Evolutionary conservation across 2,888 invertebrate genomes (phyloP).

Genomic region (Apodemia hepburni): DNA sequence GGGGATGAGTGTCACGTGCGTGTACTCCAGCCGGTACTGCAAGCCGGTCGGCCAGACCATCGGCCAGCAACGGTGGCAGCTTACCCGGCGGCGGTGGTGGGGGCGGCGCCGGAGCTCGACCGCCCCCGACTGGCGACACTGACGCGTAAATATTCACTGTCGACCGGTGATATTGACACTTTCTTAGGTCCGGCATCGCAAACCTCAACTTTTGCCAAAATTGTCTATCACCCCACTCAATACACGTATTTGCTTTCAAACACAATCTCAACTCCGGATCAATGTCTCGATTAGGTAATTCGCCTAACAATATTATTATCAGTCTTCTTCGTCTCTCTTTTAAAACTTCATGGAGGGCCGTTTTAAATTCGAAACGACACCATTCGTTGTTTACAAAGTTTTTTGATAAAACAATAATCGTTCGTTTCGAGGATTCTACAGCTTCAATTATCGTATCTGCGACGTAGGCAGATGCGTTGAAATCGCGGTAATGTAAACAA

Average conservation of each 20-base stretch:
- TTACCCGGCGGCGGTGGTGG: conserved; percentile 82
- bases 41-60: conserved; percentile 53
- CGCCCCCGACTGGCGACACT: conserved; percentile 77
- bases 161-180: conserved; percentile 83
- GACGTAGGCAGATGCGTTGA: conserved; percentile 92
- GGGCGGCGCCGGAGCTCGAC: conserved; percentile 81
- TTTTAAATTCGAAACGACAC: conserved; percentile 96
- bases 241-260: conserved; percentile 93
- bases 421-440: conserved; percentile 93
- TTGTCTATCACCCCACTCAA: conserved; percentile 96
- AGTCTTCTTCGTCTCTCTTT: conserved; percentile 92
- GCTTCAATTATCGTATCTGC: conserved; percentile 96
- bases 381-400: conserved; percentile 97
- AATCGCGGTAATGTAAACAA: conserved; percentile 95
- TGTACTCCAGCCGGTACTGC: conserved; percentile 61
- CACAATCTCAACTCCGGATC: conserved; percentile 95
- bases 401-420: conserved; percentile 93
- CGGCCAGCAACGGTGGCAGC: conserved; percentile 80
- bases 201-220: conserved; percentile 98
- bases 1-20: conserved; percentile 63
- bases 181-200: conserved; percentile 91
- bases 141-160: conserved; percentile 87
- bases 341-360: conserved; percentile 93
- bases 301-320: conserved; percentile 94
- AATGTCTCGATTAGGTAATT: conserved; percentile 92